A percentile compares a stretch with the other conserved stretches of the same genome.
Conservation (phyloP, 2,888 invertebrate genomes). For the Pyrocoelia pectoralis region DNA sequence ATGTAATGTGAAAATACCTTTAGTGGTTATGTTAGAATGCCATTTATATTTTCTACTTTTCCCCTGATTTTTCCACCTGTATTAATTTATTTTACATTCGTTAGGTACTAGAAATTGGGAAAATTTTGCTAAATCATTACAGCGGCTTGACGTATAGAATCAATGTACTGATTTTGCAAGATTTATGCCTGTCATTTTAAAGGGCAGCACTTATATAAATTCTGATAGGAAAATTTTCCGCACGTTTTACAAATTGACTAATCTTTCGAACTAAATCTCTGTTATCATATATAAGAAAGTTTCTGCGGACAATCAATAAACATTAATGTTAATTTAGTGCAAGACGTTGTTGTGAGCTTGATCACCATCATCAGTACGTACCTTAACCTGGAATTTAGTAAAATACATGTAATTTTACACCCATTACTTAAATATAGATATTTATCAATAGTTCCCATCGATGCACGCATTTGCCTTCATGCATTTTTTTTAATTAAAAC, state of each 20-base stretch:
- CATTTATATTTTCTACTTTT: no score
- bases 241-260: conserved; percentile 5
- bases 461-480: conserved; percentile 10
- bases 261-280: conserved; percentile 26
- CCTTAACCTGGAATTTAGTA: conserved; percentile 39
- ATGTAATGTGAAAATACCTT: no score
- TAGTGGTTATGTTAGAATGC: no score
- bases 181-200: no score
- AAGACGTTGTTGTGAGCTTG: conserved; percentile 29
- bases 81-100: no score
- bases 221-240: neutral
- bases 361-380: conserved; percentile 40
- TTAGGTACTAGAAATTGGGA: no score
- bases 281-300: conserved; percentile 14
- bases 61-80: no score
- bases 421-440: conserved; percentile 42
- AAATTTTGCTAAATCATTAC: no score
- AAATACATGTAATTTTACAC: conserved; percentile 42
- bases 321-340: conserved; percentile 23
- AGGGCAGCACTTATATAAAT: no score
- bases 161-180: no score
- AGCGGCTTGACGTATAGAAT: no score
- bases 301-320: conserved; percentile 22
- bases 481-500: conserved; percentile 4
- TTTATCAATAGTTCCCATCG: conserved; percentile 28